phyloP scores from a whole-genome alignment of 2,113 vertebrate genomes.

The Saccopteryx leptura region DNA sequence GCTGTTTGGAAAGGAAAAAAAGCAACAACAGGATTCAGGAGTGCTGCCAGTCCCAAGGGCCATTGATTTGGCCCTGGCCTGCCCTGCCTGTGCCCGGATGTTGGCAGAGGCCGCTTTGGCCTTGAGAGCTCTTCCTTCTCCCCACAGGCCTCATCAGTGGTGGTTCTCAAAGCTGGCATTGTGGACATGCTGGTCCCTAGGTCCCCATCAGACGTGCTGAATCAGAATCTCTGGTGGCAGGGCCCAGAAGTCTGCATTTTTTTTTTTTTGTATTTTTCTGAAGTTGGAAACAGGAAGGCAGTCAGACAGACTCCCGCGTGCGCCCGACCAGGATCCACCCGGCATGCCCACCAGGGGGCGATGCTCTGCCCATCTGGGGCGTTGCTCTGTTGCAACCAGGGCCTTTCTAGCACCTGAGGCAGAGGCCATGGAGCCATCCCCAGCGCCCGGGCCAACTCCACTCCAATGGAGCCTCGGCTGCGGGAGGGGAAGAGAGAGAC shows the following conservation, averaged over 20 bases:
- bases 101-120: not conserved
- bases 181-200: not conserved
- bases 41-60: accelerated
- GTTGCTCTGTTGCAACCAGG: too few species aligned
- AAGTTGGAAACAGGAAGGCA: too few species aligned
- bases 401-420: too few species aligned
- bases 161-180: not conserved
- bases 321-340: too few species aligned
- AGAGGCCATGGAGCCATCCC: too few species aligned
- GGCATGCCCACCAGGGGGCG: too few species aligned
- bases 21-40: not conserved
- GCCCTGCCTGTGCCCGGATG: not conserved
- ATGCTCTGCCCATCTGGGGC: too few species aligned
- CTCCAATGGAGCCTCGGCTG: too few species aligned
- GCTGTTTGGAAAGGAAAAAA: constrained; percentile 72
- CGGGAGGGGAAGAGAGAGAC: too few species aligned
- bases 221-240: not conserved
- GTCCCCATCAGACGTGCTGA: not conserved
- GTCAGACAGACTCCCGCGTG: too few species aligned
- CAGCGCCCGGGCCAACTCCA: too few species aligned
- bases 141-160: not conserved
- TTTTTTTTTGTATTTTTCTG: too few species aligned
- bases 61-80: not conserved
- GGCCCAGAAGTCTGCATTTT: not conserved
- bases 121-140: not conserved